Percentiles rank a stretch among this genome's conserved stretches.
Evolutionary conservation across 2,797 vertebrate species (phyloP).

Genomic region (Parauchenoglanis punctatus): DNA sequence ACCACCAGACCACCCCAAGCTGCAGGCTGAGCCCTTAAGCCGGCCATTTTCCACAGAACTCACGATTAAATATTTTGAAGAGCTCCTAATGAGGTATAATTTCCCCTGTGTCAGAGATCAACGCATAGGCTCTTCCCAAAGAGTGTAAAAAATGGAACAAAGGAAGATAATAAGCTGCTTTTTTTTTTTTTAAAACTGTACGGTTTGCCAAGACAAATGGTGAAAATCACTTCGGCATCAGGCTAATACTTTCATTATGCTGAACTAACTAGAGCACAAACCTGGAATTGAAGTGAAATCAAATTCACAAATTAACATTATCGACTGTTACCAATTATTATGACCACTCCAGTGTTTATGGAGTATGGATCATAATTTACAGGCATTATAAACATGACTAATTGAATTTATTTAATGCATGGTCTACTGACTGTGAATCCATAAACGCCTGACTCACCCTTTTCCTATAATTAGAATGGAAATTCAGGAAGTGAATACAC

Average conservation of each 20-base stretch:
- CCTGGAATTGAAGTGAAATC: neutral
- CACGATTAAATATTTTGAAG: slow-evolving; percentile 20
- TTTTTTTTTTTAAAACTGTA: neutral
- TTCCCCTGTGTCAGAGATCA: slow-evolving; percentile 11
- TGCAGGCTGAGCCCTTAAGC: slow-evolving; percentile 14
- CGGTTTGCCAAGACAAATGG: slow-evolving; percentile 2
- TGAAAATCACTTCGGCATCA: neutral
- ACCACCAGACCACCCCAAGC: neutral
- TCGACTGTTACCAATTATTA: neutral
- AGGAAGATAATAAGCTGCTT: neutral
- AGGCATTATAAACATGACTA: neutral
- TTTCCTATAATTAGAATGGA: neutral
- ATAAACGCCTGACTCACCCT: neutral
- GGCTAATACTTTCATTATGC: neutral
- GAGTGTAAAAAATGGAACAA: neutral
- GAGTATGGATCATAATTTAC: neutral
- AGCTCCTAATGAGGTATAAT: slow-evolving; percentile 18
- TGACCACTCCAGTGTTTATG: neutral
- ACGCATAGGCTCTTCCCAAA: slow-evolving; percentile 7
- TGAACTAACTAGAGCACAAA: neutral
- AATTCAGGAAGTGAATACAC: neutral
- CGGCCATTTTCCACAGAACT: neutral
- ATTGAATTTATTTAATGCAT: neutral
- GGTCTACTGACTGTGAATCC: neutral
- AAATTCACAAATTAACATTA: neutral